Evolutionary conservation across 2,888 invertebrate genomes (phyloP).

Genomic region (Himalopsyche anomala): DNA sequence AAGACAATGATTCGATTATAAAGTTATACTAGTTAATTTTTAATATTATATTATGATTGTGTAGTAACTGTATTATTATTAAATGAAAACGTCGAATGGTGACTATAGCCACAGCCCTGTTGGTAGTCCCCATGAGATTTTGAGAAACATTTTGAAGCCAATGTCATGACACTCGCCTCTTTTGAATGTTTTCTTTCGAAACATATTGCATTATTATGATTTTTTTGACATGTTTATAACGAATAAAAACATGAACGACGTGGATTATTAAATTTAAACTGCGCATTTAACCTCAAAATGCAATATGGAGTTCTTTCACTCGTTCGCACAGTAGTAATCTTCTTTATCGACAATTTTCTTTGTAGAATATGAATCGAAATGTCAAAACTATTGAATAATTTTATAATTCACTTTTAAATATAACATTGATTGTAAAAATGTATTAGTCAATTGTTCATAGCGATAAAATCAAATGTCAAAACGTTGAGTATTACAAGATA

Average conservation of each 20-base stretch:
- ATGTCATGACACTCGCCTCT: constrained; percentile 54
- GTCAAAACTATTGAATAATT: too few species aligned
- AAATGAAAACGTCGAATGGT: background rate
- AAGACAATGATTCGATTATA: too few species aligned
- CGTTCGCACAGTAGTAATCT: background rate
- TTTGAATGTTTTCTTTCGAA: constrained; percentile 45
- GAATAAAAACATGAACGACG: background rate
- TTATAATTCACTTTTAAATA: too few species aligned
- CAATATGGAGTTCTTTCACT: background rate
- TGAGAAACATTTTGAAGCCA: constrained; percentile 57
- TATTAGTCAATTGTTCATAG: too few species aligned
- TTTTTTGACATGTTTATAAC: constrained; percentile 35
- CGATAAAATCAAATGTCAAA: too few species aligned
- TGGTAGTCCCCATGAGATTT: constrained; percentile 52
- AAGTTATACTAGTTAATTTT: too few species aligned
- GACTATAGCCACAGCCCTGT: constrained; percentile 24
- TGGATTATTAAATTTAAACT: background rate
- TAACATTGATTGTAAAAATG: too few species aligned
- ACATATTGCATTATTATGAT: constrained; percentile 23
- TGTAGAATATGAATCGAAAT: too few species aligned
- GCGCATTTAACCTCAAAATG: constrained; percentile 19
- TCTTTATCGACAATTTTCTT: background rate
- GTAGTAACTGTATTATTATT: background rate
- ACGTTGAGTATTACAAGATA: too few species aligned
- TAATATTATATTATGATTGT: too few species aligned